Base-by-base conservation (phyloP, 1,140 invertebrate species). In the Parasteatoda tepidariorum region DNA sequence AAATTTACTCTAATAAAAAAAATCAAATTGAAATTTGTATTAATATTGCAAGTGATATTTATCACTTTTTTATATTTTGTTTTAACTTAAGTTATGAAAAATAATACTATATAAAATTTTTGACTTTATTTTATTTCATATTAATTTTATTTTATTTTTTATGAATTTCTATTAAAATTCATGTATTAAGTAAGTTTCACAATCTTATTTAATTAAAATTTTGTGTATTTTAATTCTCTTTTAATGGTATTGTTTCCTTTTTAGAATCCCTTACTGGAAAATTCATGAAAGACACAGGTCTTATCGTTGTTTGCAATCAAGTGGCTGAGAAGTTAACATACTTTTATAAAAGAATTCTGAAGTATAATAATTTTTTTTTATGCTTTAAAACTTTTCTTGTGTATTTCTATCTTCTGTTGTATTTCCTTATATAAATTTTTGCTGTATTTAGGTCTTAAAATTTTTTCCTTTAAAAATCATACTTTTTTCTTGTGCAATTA, bases 231-330 rank as follows among this genome's bases (percentile, higher is more conserved):
- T n/a, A 79, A 66, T 79, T 79, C 5, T 24, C 54, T 48, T 15
- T 15, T 66, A 33, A 13, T 55, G 1, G 18, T 34, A 31, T 13
- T 57, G 13, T 33, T 34, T 31, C 15, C 24, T 57, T 67, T 64
- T 34, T 38, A 85, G 84, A 62, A 9, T 85, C 84, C 11, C 5
- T 26, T 62, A 78, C 66, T 62, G 84, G 78, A 11, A 85, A 85
- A 33, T 70, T 75, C 28, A 76, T 85, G 64, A 85, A 83, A 62
- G 78, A 83, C 22, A 54, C 34, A 28, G 84, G 84, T 18, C 28
- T 83, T 7, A 33, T 85, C 18, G 55, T 57, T 38, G 28, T 83
- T 34, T 75, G 54, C 54, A 33, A 28, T n/a, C 84, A 85, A 71
- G 84, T 67, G 2, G 28, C 66, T 15, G 79, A 71, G 18, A 85